Percentiles rank a stretch among this genome's conserved stretches.
Evolutionary conservation across 2,113 vertebrate genomes (phyloP).

Genomic region (Amblyopsis rosae): DNA sequence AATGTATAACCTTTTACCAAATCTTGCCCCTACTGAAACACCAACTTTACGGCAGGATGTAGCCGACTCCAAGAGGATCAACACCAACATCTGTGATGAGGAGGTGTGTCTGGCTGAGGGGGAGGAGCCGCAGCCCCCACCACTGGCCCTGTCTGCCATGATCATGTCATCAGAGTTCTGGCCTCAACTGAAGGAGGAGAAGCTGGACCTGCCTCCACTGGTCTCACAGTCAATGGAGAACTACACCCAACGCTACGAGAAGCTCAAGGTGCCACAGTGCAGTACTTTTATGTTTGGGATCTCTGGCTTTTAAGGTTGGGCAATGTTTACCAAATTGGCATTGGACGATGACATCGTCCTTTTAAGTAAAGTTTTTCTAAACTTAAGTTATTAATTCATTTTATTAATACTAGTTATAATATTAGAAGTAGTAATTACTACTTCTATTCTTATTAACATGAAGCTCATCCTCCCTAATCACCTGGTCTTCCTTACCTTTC

Average conservation of each 20-base stretch:
- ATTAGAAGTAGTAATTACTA: too few species aligned
- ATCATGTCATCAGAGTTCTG: slow-evolving; percentile 98
- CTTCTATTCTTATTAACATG: too few species aligned
- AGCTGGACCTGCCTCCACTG: slow-evolving; percentile 89
- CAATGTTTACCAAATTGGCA: too few species aligned
- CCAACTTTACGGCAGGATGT: slow-evolving; percentile 81
- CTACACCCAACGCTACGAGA: slow-evolving; percentile 94
- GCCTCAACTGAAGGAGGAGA: slow-evolving; percentile 95
- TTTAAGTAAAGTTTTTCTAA: too few species aligned
- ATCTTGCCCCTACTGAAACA: too few species aligned
- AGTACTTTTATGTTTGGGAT: too few species aligned
- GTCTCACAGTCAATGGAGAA: slow-evolving; percentile 87
- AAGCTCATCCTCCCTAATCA: too few species aligned
- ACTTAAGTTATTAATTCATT: too few species aligned
- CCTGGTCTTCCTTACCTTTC: too few species aligned
- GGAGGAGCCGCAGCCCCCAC: slow-evolving; percentile 72
- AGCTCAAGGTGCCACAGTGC: slow-evolving; percentile 85
- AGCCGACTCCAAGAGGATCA: slow-evolving; percentile 94
- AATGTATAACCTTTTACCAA: background rate
- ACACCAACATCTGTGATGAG: slow-evolving; percentile 91
- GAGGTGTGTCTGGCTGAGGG: slow-evolving; percentile 84
- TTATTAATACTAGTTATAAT: too few species aligned
- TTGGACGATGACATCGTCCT: too few species aligned
- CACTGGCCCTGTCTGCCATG: slow-evolving; percentile 84
- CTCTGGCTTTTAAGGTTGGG: too few species aligned